A percentile compares a stretch with the other conserved stretches of the same genome.
These are phyloP conservation scores for Hirundichthys speculiger DNA, from an alignment of 2,113 vertebrate genomes.

Conservation along the genomic window DNA sequence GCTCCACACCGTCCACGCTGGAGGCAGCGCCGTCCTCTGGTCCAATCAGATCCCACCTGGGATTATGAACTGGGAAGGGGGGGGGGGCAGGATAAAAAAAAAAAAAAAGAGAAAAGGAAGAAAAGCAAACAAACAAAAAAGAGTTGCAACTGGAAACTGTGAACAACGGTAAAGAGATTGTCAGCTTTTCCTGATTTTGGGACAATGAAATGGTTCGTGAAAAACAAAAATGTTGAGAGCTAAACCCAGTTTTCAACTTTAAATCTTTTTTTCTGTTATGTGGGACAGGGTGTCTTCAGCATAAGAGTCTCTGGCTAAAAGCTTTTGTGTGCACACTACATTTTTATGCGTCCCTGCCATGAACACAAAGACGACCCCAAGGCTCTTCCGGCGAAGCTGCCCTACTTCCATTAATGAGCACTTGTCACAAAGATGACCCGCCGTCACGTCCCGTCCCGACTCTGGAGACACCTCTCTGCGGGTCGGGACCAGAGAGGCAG, in stretches of 20 bases:
- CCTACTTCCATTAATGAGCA: slow-evolving; percentile 31
- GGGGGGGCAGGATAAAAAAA: no score
- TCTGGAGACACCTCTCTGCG: slow-evolving; percentile 9
- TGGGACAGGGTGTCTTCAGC: not conserved
- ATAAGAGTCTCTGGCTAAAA: not conserved
- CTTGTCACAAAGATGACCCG: slow-evolving; percentile 29
- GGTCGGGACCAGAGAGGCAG: not conserved
- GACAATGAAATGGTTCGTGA: no score
- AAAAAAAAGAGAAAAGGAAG: no score
- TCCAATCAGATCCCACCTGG: no score
- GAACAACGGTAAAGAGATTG: no score
- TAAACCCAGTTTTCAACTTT: not conserved
- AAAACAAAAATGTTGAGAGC: not conserved
- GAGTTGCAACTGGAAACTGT: no score
- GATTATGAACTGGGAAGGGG: no score
- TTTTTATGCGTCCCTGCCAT: not conserved
- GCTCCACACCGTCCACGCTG: no score
- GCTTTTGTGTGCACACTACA: not conserved
- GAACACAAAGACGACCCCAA: not conserved
- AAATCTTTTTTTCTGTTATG: no score
- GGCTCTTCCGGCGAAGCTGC: slow-evolving; percentile 21
- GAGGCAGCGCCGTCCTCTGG: no score
- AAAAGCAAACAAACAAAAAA: no score
- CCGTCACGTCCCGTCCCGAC: not conserved
- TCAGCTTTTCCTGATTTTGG: no score